Evolutionary conservation across 2,113 vertebrate species (phyloP).

Genomic region (Eubucco bourcierii): DNA sequence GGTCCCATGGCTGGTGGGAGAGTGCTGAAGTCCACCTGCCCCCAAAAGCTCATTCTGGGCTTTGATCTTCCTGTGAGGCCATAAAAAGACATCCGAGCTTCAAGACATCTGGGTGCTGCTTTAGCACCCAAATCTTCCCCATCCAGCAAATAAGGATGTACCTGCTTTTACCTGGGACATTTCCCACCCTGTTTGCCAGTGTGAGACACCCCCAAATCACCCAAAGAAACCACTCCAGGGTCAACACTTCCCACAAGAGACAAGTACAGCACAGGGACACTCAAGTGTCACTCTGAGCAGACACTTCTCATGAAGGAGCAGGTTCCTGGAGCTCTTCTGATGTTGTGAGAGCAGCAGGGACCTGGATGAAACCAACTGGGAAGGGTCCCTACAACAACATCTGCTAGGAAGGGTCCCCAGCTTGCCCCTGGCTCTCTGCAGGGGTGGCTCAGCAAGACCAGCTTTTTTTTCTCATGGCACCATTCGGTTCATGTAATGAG

Average conservation of each 20-base stretch:
- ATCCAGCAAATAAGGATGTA: accelerated
- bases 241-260: not conserved
- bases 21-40: not conserved
- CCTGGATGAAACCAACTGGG: accelerated
- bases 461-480: accelerated
- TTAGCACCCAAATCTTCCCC: not conserved
- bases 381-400: not conserved
- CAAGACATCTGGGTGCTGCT: not conserved
- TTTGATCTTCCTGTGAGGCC: not conserved
- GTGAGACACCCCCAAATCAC: accelerated
- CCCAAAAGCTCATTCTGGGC: not conserved
- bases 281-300: not conserved
- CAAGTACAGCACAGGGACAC: too few species aligned
- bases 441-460: not conserved
- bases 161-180: accelerated
- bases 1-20: accelerated
- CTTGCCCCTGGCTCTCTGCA: not conserved
- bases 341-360: accelerated
- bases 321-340: not conserved
- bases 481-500: accelerated
- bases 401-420: not conserved
- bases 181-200: accelerated
- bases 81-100: not conserved
- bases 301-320: accelerated
- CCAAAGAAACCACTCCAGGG: not conserved